phyloP scores from a whole-genome alignment of 2,113 vertebrate genomes.

The Neodon shergylaensis region DNA sequence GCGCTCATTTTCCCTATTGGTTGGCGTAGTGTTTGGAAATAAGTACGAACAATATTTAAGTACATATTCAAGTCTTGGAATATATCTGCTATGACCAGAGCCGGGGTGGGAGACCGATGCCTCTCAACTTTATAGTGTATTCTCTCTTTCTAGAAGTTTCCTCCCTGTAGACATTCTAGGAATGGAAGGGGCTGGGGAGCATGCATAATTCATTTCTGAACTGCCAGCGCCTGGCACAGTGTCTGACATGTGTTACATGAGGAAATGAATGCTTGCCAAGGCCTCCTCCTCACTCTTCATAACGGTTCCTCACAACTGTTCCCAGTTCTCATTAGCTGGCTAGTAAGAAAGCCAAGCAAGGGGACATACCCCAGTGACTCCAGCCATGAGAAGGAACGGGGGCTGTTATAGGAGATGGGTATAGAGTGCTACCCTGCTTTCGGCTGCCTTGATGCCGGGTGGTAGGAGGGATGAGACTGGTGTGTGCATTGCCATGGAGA shows the following conservation, averaged over 20 bases:
- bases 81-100: neutral
- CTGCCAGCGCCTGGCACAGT: neutral
- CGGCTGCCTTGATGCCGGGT: neutral
- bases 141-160: neutral
- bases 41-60: neutral
- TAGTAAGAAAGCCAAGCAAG: neutral
- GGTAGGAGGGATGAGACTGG: neutral
- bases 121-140: neutral
- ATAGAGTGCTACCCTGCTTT: neutral
- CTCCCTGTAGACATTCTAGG: neutral
- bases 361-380: neutral
- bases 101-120: neutral
- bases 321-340: neutral
- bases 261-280: neutral
- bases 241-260: neutral
- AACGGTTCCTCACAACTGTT: neutral
- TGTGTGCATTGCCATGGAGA: neutral
- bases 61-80: neutral
- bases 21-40: neutral
- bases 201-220: neutral
- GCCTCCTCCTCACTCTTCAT: neutral
- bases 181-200: neutral
- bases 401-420: too few species aligned
- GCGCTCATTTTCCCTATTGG: neutral
- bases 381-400: neutral